Conservation (phyloP, 2,797 vertebrate genomes). For the Peromyscus aztecus region DNA sequence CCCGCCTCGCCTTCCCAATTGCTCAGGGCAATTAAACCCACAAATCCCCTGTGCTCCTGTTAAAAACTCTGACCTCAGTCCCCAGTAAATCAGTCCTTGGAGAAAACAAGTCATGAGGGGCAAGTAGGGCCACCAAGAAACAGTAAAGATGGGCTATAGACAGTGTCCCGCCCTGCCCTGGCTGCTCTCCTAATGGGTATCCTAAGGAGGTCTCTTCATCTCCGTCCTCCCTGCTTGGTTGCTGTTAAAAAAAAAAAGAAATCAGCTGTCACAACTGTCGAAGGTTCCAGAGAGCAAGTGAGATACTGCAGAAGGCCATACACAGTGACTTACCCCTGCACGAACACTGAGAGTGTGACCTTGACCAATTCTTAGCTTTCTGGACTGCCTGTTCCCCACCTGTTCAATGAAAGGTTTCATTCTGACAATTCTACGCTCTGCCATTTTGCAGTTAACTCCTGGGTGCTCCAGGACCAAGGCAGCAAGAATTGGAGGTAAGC, state of each 20-base stretch:
- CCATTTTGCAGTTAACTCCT: not conserved
- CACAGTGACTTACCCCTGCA: not conserved
- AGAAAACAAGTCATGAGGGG: not conserved
- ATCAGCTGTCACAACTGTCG: not conserved
- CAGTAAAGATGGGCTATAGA: no score
- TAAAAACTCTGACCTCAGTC: slow-evolving; percentile 51
- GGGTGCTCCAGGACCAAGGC: not conserved
- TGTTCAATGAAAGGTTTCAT: not conserved
- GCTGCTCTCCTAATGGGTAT: not conserved
- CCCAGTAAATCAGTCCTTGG: slow-evolving; percentile 3
- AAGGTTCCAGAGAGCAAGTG: not conserved
- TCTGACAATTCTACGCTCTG: not conserved
- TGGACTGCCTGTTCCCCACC: not conserved
- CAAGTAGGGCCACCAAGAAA: not conserved
- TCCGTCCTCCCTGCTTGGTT: not conserved
- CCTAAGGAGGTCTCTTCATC: not conserved
- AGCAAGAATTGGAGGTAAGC: not conserved
- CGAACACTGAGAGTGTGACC: not conserved
- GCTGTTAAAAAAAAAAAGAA: not conserved
- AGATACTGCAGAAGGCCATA: not conserved
- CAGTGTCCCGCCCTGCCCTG: not conserved
- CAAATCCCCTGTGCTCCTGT: slow-evolving; percentile 77
- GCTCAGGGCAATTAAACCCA: slow-evolving; percentile 65
- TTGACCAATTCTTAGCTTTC: not conserved
- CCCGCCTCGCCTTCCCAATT: slow-evolving; percentile 60